A percentile compares a stretch with the other conserved stretches of the same genome.
phyloP scores from a whole-genome alignment of 2,797 vertebrate genomes.

The Rhodeus uyekii region DNA sequence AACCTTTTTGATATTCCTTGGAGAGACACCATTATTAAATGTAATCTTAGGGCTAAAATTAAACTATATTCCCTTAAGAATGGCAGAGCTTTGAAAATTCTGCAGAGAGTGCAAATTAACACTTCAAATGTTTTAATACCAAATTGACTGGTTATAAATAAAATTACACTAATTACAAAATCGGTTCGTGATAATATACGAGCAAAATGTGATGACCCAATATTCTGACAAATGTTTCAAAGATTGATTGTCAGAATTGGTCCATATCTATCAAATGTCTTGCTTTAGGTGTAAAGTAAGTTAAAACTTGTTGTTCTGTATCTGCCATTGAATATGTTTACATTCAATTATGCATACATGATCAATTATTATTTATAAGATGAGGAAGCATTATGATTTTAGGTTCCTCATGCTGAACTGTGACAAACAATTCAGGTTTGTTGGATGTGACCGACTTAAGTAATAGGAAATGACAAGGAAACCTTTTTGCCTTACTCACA shows the following conservation, averaged over 20 bases:
- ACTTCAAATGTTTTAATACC: background rate
- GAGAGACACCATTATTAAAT: background rate
- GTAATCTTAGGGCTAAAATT: background rate
- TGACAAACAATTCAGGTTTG: conserved; percentile 22
- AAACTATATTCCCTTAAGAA: background rate
- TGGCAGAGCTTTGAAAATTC: background rate
- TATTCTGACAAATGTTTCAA: background rate
- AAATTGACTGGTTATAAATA: background rate
- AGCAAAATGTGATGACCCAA: background rate
- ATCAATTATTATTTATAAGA: background rate
- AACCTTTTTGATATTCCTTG: background rate
- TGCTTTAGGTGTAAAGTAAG: background rate
- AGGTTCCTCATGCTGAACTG: conserved; percentile 28
- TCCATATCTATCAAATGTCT: background rate
- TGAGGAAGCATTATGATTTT: conserved; percentile 11
- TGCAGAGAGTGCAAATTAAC: background rate
- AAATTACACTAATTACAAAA: background rate
- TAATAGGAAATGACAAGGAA: conserved; percentile 29
- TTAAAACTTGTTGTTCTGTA: background rate
- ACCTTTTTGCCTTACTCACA: conserved; percentile 37
- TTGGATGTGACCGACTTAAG: conserved; percentile 30
- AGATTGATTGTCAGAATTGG: background rate
- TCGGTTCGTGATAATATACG: background rate
- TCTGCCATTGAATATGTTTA: conserved; percentile 31
- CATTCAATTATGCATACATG: conserved; percentile 15